A percentile compares a stretch with the other conserved stretches of the same genome.
These are phyloP conservation scores for Melolontha melolontha DNA, from an alignment of 2,888 invertebrate species.

Conservation along the genomic window DNA sequence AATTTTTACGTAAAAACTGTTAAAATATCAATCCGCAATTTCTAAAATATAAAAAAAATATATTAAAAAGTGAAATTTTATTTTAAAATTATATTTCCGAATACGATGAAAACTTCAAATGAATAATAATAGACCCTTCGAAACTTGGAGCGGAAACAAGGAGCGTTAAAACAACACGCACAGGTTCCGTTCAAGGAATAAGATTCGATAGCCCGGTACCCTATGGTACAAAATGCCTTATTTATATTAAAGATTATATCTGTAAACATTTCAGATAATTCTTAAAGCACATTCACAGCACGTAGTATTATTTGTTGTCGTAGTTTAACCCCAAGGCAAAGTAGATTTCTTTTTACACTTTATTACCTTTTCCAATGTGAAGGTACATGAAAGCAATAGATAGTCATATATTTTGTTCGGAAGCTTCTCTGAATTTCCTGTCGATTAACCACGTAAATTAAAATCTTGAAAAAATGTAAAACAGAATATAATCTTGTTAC, in stretches of 20 bases:
- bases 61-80: neutral
- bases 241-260: slow-evolving; percentile 16
- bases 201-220: slow-evolving; percentile 12
- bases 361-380: neutral
- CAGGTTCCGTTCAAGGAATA: neutral
- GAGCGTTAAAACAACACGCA: neutral
- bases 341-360: slow-evolving; percentile 2
- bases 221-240: slow-evolving; percentile 3
- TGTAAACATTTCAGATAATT: neutral
- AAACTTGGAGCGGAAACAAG: neutral
- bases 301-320: neutral
- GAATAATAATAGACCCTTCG: no score
- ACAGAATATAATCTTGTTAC: no score
- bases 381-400: no score
- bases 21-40: no score
- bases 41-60: neutral
- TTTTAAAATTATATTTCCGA: neutral
- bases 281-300: slow-evolving; percentile 10
- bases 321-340: neutral
- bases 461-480: no score
- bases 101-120: neutral
- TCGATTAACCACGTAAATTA: no score
- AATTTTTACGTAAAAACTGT: no score
- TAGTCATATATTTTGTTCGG: no score
- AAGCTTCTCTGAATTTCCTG: no score